Base-by-base conservation (phyloP, 1,140 invertebrate genomes). In the Drosophila pachea region DNA sequence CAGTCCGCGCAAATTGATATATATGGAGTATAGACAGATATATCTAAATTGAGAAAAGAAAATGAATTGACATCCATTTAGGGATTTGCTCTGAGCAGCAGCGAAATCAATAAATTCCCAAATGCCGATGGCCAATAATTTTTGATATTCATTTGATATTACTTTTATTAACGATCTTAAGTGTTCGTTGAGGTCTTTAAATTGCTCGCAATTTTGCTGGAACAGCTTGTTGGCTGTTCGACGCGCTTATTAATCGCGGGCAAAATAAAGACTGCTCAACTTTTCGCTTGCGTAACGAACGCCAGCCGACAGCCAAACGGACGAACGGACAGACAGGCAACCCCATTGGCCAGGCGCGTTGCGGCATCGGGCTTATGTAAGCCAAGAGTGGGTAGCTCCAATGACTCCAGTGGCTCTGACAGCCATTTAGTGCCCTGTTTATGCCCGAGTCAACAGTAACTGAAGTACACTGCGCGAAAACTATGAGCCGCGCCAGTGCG, bases 401-500 rank as follows among this genome's bases (percentile, higher is more conserved):
- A n/a, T n/a, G n/a, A n/a, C n/a, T n/a, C n/a, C 22, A 22, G 3
- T 22, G 22, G 22, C 53, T 43, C 14, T 42, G 52, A 3, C 38
- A 42, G 53, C 22, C 53, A 5, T 33, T 52, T 35, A 36, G 32
- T 16, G 16, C 35, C 7, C 35, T 53, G 58, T 35, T 47, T 53
- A 32, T 43, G 62, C 12, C 22, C 22, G 22, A 22, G 22, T 22
- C 22, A 47, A 48, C 55, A 45, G 56, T 50, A 55, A 67, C 54
- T 56, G 67, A 43, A 52, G 32, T 83, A 75, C 78, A 82, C 78
- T 75, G 78, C 7, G 16, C 78, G 58, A 75, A 81, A 58, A 63
- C 54, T 56, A 61, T 53, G 38, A 32, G 36, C 52, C 12, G 29
- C 4, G 12, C 8, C 11, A 16, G 40, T 35, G 40, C 40, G 14